Evolutionary conservation across 2,888 invertebrate species (phyloP), one percentile per base, ranked within the genome.

Genomic region (Eretmocerus hayati): DNA sequence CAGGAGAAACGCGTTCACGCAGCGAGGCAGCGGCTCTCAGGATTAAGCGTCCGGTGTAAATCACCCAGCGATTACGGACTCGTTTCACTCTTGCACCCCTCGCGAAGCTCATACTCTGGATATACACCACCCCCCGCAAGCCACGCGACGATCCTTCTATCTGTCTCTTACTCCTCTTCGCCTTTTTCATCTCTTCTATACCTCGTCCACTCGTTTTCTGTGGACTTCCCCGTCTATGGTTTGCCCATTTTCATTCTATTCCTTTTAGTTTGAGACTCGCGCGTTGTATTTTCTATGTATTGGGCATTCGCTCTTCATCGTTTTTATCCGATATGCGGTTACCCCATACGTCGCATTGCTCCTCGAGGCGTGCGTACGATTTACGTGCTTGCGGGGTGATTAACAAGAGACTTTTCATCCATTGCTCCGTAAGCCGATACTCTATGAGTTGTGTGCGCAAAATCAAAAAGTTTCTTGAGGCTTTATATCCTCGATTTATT

Each of bases 1-100:
- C 61, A 61, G 60, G 57, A 41, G 55, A 55, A 46, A 33, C 46
- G 42, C 41, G 41, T 43, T 42, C 48, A 47, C 46, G 42, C 48
- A 32, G 50, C 18, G 47, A 33, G 39, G 48, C 38, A 9, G 8
- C 55, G 54, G 51, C 56, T 52, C 56, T 43, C 53, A 52, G 59
- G 61, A 61, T 60, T 61, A 61, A 61, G 58, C 58, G 56, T 46
- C 51, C 56, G 53, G 57, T 58, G 59, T 60, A 61, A 61, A 61
- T 61, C 61, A 61, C 58, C 56, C 48, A 48, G 58, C 59, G 59
- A 61, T 59, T 60, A 61, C 61, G 58, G 55, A 59, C 57, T 59
- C 56, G 58, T 58, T 58, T 60, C 56, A 55, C 56, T 58, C 57
- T 57, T 52, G 41, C 48, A 46, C 52, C 48, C 42, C 48, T 45